A percentile compares a stretch with the other conserved stretches of the same genome.
Evolutionary conservation across 2,113 vertebrate genomes (phyloP).

Genomic region (Empidonax alnorum): DNA sequence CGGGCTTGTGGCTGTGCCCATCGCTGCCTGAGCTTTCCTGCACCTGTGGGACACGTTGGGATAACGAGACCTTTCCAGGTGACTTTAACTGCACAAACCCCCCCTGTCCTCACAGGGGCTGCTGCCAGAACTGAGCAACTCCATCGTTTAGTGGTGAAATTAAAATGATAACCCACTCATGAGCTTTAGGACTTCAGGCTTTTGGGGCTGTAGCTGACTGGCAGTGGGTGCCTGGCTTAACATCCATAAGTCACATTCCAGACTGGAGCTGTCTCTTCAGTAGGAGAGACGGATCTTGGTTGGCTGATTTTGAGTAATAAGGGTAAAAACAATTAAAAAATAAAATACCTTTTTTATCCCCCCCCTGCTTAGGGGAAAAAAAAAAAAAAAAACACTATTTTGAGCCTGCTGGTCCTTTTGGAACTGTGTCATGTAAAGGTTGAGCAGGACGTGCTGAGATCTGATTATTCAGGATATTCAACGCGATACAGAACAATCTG

Average conservation of each 20-base stretch:
- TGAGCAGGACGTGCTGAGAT: accelerated
- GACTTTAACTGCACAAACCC: neutral
- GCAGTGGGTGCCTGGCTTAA: neutral
- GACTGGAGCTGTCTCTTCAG: neutral
- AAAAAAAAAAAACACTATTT: neutral
- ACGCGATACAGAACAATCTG: accelerated
- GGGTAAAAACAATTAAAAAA: neutral
- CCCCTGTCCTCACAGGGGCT: neutral
- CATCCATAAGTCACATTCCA: neutral
- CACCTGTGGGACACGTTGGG: neutral
- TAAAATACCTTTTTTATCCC: neutral
- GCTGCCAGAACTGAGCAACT: neutral
- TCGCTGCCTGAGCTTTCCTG: neutral
- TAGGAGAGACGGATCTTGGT: neutral
- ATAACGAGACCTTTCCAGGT: neutral
- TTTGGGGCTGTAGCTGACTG: neutral
- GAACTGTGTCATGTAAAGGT: neutral
- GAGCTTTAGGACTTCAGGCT: neutral
- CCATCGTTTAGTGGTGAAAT: neutral
- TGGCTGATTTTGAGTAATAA: neutral
- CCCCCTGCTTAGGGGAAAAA: accelerated
- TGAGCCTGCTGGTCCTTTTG: neutral
- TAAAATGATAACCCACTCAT: accelerated
- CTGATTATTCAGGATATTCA: neutral
- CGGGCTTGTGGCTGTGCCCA: neutral